A percentile compares a stretch with the other conserved stretches of the same genome.
phyloP scores from a whole-genome alignment of 2,113 vertebrate genomes.

The Scolopax mira region DNA sequence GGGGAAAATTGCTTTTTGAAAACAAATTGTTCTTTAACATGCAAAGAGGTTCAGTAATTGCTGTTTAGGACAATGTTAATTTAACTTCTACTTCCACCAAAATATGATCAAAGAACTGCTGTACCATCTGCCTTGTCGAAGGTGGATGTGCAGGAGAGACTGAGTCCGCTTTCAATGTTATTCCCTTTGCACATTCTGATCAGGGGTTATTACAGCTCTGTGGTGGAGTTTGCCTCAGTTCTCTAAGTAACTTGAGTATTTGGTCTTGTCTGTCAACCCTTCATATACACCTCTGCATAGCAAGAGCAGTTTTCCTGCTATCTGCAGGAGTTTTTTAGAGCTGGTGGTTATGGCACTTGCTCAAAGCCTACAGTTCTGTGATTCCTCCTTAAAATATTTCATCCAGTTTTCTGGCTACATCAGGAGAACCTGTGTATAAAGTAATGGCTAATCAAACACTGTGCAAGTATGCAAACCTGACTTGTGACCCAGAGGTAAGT shows the following conservation, averaged over 20 bases:
- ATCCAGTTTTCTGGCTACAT: conserved; percentile 89
- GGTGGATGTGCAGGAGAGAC: background rate
- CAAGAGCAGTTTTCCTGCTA: background rate
- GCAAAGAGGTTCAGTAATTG: background rate
- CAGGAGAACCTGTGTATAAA: conserved; percentile 90
- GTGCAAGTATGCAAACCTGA: conserved; percentile 87
- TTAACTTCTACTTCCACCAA: background rate
- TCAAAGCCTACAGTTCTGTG: background rate
- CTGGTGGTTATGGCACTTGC: background rate
- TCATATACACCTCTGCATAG: background rate
- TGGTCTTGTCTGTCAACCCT: background rate
- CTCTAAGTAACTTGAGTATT: background rate
- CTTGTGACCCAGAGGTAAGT: conserved; percentile 87
- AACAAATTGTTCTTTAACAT: background rate
- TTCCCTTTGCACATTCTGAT: background rate
- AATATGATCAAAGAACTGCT: background rate
- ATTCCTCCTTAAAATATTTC: conserved; percentile 71
- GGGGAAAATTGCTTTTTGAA: background rate
- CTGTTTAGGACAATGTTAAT: background rate
- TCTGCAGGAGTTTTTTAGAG: background rate
- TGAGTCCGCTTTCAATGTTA: background rate
- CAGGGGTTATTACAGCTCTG: background rate
- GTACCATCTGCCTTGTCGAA: background rate
- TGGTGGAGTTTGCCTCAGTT: background rate
- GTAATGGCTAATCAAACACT: conserved; percentile 79